These are phyloP conservation scores for Diabrotica balteata DNA, from an alignment of 2,888 invertebrate genomes.

Conservation along the genomic window DNA sequence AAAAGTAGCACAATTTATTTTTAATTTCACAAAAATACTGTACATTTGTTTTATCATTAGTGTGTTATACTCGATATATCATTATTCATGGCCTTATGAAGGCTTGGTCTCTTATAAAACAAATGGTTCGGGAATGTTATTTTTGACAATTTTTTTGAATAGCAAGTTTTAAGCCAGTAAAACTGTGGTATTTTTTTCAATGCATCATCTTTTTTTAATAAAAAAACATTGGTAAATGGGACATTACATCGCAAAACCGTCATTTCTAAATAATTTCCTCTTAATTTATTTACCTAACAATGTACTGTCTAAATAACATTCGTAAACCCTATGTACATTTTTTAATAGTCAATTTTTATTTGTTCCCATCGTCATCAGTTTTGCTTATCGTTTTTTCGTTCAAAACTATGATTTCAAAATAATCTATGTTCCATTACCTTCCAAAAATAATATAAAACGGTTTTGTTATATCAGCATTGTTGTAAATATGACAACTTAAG, in stretches of 20 bases:
- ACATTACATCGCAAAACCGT: slow-evolving; percentile 3
- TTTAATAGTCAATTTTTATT: slow-evolving; percentile 9
- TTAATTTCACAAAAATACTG: slow-evolving; percentile 51
- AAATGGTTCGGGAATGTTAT: slow-evolving; percentile 33
- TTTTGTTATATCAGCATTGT: slow-evolving; percentile 45
- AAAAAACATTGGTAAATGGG: slow-evolving; percentile 14
- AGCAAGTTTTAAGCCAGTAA: slow-evolving; percentile 12
- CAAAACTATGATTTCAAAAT: slow-evolving; percentile 22
- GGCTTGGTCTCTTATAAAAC: slow-evolving; percentile 21
- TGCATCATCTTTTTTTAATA: slow-evolving; percentile 8
- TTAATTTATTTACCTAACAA: slow-evolving; percentile 1
- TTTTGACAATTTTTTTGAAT: slow-evolving; percentile 21
- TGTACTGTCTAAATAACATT: slow-evolving; percentile 23
- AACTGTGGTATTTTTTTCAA: slow-evolving; percentile 16
- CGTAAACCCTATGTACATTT: slow-evolving; percentile 19
- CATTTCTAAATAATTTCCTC: slow-evolving; percentile 4
- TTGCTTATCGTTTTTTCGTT: slow-evolving; percentile 24
- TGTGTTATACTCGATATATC: slow-evolving; percentile 28
- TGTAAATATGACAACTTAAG: slow-evolving; percentile 57
- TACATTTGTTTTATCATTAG: slow-evolving; percentile 39
- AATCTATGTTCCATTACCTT: slow-evolving; percentile 33
- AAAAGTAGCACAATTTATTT: slow-evolving; percentile 61
- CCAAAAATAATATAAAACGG: slow-evolving; percentile 30
- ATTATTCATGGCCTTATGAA: slow-evolving; percentile 18
- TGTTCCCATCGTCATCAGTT: slow-evolving; percentile 24